Evolutionary conservation across 2,797 vertebrate genomes (phyloP).

Genomic region (Chromobotia macracanthus): DNA sequence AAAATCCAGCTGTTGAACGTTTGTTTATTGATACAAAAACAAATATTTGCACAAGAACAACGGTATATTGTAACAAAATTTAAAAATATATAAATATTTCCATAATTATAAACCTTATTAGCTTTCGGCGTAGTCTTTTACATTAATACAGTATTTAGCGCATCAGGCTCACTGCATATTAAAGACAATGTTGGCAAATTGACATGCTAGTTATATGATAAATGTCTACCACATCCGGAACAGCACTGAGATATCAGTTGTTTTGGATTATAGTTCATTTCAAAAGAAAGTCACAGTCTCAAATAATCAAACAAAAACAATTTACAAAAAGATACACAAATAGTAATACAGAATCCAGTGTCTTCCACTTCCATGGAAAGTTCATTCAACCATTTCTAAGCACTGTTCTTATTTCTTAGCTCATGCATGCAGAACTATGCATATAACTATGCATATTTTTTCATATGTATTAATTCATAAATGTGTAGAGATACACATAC

Average conservation of each 20-base stretch:
- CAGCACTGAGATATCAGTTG: conserved; percentile 21
- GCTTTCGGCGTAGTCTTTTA: conserved; percentile 50
- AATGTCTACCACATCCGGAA: conserved; percentile 47
- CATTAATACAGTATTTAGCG: conserved; percentile 56
- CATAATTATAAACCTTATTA: conserved; percentile 62
- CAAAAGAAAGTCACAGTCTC: conserved; percentile 35
- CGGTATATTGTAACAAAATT: conserved; percentile 59
- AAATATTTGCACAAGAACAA: conserved; percentile 63
- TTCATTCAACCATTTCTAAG: conserved; percentile 44
- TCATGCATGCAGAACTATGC: conserved; percentile 45
- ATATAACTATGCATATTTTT: too few relatives aligned
- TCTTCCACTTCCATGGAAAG: conserved; percentile 36
- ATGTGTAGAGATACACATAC: conserved; percentile 38
- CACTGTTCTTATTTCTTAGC: conserved; percentile 46
- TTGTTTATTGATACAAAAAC: conserved; percentile 64
- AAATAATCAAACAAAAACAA: conserved; percentile 39
- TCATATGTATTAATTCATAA: conserved; percentile 11
- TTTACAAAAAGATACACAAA: conserved; percentile 23
- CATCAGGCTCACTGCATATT: conserved; percentile 46
- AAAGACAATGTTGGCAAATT: conserved; percentile 49
- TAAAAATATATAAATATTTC: conserved; percentile 63
- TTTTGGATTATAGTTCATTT: conserved; percentile 32
- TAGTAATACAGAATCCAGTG: conserved; percentile 37
- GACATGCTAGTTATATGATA: conserved; percentile 57
- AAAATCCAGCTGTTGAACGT: conserved; percentile 15